A percentile compares a stretch with the other conserved stretches of the same genome.
Evolutionary conservation across 2,888 invertebrate species (phyloP).

Genomic region (Malacosoma neustria): DNA sequence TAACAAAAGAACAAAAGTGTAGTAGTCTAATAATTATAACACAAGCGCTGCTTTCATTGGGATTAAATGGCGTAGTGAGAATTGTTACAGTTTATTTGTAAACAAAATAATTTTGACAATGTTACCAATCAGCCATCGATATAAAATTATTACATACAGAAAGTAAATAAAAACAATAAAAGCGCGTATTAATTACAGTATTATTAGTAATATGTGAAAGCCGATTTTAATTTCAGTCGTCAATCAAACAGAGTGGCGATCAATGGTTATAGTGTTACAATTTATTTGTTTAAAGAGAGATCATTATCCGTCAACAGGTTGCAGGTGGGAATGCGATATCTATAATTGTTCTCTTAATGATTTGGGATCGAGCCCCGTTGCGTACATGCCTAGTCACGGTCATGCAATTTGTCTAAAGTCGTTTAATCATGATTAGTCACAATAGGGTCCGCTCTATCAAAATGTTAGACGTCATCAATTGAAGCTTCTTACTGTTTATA

Average conservation of each 20-base stretch:
- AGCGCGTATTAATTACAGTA: background rate
- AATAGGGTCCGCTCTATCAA: constrained; percentile 65
- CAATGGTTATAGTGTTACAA: constrained; percentile 41
- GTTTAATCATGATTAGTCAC: constrained; percentile 75
- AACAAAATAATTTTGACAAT: too few relatives aligned
- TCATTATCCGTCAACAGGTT: constrained; percentile 68
- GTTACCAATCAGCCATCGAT: too few relatives aligned
- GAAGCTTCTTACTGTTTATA: constrained; percentile 27
- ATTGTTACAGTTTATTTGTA: too few relatives aligned
- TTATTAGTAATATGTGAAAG: background rate
- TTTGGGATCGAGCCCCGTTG: constrained; percentile 57
- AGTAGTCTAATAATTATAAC: too few relatives aligned
- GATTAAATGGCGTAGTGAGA: too few relatives aligned
- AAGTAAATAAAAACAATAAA: background rate
- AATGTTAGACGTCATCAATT: constrained; percentile 55
- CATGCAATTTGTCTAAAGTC: constrained; percentile 75
- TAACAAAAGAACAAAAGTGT: too few relatives aligned
- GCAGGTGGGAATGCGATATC: constrained; percentile 71
- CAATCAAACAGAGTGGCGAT: constrained; percentile 26
- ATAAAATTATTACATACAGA: too few relatives aligned
- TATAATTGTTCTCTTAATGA: constrained; percentile 74
- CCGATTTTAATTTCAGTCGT: constrained; percentile 9
- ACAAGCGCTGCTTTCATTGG: too few relatives aligned
- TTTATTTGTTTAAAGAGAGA: constrained; percentile 69
- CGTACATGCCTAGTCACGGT: constrained; percentile 70